These are phyloP conservation scores for Antheraea yamamai DNA, from an alignment of 2,888 invertebrate species.

Conservation along the genomic window DNA sequence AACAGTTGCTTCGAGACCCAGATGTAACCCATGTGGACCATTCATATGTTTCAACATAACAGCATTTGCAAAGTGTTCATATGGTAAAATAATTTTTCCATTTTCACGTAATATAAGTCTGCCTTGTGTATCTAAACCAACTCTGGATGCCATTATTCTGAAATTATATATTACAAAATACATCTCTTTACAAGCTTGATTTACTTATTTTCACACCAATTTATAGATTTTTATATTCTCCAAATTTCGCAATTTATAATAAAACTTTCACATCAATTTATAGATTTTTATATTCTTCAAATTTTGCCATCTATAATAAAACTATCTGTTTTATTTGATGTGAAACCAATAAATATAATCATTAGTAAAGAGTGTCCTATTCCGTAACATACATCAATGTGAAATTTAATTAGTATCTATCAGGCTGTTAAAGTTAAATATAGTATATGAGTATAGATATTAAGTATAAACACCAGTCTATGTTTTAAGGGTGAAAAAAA, in stretches of 20 bases:
- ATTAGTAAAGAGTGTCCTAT: not conserved
- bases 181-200: not conserved
- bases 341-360: not conserved
- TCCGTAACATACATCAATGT: not conserved
- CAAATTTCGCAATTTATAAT: not conserved
- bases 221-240: not conserved
- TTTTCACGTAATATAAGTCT: slow-evolving; percentile 91
- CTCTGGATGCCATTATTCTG: slow-evolving; percentile 93
- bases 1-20: slow-evolving; percentile 92
- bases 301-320: too few species aligned
- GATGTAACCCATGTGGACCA: slow-evolving; percentile 92
- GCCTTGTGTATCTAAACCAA: slow-evolving; percentile 92
- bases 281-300: too few species aligned
- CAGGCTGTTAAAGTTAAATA: not conserved
- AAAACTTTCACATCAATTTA: too few species aligned
- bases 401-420: not conserved
- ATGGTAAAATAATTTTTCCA: slow-evolving; percentile 93
- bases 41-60: slow-evolving; percentile 96
- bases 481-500: not conserved
- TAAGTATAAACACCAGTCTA: not conserved
- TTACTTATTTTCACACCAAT: not conserved
- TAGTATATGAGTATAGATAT: not conserved
- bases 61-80: slow-evolving; percentile 95
- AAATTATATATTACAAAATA: slow-evolving; percentile 34
- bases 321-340: too few species aligned